Conservation (phyloP, 2,888 invertebrate species). For the Acrocera orbiculus region DNA sequence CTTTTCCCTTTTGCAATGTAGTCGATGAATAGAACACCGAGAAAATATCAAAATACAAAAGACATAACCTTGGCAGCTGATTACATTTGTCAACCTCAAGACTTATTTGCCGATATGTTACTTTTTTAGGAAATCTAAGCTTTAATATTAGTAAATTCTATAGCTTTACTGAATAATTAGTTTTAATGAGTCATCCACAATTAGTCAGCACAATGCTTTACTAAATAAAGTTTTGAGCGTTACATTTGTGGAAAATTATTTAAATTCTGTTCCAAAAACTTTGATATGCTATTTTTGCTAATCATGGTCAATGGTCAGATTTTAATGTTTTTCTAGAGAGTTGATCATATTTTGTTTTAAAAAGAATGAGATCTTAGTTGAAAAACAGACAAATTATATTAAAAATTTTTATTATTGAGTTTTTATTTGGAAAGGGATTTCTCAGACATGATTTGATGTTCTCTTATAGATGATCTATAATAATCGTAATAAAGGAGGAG, state of each 20-base stretch:
- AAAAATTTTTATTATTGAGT: background rate
- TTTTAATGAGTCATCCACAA: no score
- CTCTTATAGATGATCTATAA: slow-evolving; percentile 34
- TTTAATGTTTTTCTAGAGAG: slow-evolving; percentile 10
- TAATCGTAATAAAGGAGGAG: slow-evolving; percentile 76
- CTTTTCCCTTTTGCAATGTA: no score
- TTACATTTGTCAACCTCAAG: no score
- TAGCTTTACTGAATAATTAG: no score
- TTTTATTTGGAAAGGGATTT: no score
- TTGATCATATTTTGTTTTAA: slow-evolving; percentile 8
- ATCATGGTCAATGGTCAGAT: slow-evolving; percentile 2
- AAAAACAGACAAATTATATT: slow-evolving; percentile 17
- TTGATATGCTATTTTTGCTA: slow-evolving; percentile 21
- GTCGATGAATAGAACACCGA: no score
- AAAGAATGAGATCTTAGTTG: slow-evolving; percentile 32
- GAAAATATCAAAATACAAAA: no score
- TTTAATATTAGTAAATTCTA: no score
- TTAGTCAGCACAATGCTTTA: slow-evolving; percentile 24
- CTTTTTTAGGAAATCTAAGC: no score
- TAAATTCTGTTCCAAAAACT: slow-evolving; percentile 9
- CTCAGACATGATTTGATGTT: no score
- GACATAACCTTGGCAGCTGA: no score
- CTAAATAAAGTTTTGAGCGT: slow-evolving; percentile 20
- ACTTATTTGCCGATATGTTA: no score
- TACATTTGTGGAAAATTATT: slow-evolving; percentile 25